phyloP scores from a whole-genome alignment of 1,140 invertebrate genomes.

The Planococcus citri region DNA sequence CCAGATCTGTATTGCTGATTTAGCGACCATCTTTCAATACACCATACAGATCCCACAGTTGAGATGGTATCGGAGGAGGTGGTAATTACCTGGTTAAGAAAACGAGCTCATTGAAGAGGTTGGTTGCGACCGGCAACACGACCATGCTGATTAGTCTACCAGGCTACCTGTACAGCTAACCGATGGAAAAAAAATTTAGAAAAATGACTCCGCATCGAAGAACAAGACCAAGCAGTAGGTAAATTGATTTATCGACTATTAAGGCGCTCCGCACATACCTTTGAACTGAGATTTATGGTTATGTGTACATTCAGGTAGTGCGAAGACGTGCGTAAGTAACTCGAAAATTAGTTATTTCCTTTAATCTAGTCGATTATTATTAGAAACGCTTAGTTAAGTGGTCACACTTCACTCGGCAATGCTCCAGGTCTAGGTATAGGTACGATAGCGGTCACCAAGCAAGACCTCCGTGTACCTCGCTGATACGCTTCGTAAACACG shows the following conservation, averaged over 20 bases:
- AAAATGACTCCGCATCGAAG: neutral
- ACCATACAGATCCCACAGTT: neutral
- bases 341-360: constrained; percentile 20
- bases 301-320: constrained; percentile 16
- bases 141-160: too few species aligned
- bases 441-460: neutral
- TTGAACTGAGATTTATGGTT: constrained; percentile 15
- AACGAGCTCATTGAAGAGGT: neutral
- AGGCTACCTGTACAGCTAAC: neutral
- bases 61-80: too few species aligned
- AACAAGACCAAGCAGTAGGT: neutral
- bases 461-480: neutral
- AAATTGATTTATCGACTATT: constrained; percentile 18
- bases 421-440: neutral
- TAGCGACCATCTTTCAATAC: neutral
- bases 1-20: neutral
- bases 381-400: constrained; percentile 19
- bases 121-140: too few species aligned
- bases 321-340: constrained; percentile 17
- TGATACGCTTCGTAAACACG: constrained; percentile 12
- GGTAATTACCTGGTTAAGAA: neutral
- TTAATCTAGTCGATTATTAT: constrained; percentile 16
- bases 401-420: constrained; percentile 17
- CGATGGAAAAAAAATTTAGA: neutral
- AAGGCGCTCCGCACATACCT: constrained; percentile 11